A percentile compares a stretch with the other conserved stretches of the same genome.
Conservation (phyloP, 2,797 vertebrate genomes). For the Salmo trutta region DNA sequence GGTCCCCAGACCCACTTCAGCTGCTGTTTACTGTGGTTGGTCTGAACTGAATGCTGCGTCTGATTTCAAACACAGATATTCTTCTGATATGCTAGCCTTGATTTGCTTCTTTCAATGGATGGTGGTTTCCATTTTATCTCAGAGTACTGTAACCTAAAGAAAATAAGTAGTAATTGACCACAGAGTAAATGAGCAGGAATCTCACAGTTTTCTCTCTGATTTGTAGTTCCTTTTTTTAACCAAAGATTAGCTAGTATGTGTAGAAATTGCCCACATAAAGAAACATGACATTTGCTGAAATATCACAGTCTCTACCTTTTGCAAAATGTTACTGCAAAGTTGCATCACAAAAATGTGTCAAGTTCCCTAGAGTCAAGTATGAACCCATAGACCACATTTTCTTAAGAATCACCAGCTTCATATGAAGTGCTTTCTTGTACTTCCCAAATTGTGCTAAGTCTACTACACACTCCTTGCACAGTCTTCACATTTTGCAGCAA, state of each 20-base stretch:
- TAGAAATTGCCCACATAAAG: neutral
- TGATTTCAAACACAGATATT: slow-evolving; percentile 61
- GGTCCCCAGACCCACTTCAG: slow-evolving; percentile 40
- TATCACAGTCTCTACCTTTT: too few species aligned
- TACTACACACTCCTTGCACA: too few species aligned
- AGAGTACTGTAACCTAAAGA: neutral
- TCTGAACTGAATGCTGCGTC: slow-evolving; percentile 56
- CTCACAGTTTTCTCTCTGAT: slow-evolving; percentile 37
- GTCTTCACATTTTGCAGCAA: too few species aligned
- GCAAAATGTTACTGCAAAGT: too few species aligned
- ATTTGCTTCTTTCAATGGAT: slow-evolving; percentile 59
- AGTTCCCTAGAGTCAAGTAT: neutral
- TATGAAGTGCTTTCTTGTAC: neutral
- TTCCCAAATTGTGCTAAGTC: neutral
- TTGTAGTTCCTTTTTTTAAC: slow-evolving; percentile 10
- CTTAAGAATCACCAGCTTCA: neutral
- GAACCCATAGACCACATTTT: neutral
- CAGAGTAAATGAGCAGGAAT: neutral
- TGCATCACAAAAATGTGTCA: neutral
- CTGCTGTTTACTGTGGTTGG: slow-evolving; percentile 32
- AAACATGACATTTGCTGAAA: neutral
- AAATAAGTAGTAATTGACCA: neutral
- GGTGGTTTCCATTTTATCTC: slow-evolving; percentile 1
- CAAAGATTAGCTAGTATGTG: neutral
- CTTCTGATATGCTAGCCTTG: slow-evolving; percentile 52